phyloP scores from a whole-genome alignment of 2,113 vertebrate species.

The Rhynchomys soricoides region DNA sequence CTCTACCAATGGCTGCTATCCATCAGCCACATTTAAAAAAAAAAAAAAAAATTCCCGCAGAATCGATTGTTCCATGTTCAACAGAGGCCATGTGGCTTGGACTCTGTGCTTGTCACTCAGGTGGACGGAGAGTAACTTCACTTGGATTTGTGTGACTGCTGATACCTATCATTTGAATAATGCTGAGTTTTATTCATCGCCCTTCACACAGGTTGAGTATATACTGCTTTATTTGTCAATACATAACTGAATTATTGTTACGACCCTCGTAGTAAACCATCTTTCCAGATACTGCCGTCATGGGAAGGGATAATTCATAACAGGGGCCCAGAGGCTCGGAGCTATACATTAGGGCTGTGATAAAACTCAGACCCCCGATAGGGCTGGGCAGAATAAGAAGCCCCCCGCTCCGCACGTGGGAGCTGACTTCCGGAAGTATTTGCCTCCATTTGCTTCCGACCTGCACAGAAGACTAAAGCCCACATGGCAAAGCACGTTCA shows the following conservation, averaged over 20 bases:
- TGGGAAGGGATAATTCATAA: slow-evolving; percentile 48
- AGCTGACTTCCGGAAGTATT: background rate
- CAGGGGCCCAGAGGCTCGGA: background rate
- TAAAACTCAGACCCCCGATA: background rate
- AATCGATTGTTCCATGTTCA: background rate
- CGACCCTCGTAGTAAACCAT: slow-evolving; percentile 68
- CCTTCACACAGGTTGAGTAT: slow-evolving; percentile 50
- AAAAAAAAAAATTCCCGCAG: background rate
- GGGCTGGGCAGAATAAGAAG: background rate
- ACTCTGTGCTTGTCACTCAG: background rate
- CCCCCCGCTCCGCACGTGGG: accelerated
- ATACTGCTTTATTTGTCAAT: slow-evolving; percentile 76
- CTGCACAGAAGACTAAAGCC: no score
- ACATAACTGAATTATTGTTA: slow-evolving; percentile 70
- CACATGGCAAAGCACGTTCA: background rate
- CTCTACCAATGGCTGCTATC: background rate
- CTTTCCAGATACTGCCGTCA: background rate
- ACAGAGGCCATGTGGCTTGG: background rate
- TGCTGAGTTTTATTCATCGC: background rate
- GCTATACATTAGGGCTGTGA: background rate
- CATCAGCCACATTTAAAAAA: background rate
- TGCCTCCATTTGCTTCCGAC: background rate
- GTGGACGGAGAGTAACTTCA: background rate
- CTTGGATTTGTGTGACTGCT: slow-evolving; percentile 68
- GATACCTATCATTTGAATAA: slow-evolving; percentile 67